Evolutionary conservation across 2,797 vertebrate species (phyloP), one percentile per base, ranked within the genome.

Genomic region (Alexandromys oeconomus): DNA sequence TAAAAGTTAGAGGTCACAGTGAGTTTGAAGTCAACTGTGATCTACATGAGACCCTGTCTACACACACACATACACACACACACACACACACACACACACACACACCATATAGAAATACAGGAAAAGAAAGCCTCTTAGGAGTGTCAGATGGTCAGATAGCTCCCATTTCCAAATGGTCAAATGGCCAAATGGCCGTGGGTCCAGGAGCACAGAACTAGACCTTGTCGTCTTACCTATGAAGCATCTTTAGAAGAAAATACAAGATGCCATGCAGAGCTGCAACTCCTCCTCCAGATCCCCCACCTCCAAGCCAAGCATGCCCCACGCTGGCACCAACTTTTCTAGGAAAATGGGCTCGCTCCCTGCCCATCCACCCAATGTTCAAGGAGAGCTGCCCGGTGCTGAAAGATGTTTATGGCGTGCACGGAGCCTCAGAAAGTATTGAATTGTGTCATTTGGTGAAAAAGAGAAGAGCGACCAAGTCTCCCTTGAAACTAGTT

Each of bases 401-500:
- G 78, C 57, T 86, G 96, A 11, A 0, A 95, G 92, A 96, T 71
- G 74, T 93, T 96, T 95, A 92, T 96, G 94, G 81, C 91, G 89
- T 40, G 37, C 37, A 96, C 77, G 77, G 95, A 97, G 95, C 61
- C 95, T 93, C 93, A 95, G 93, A 98, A 98, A 76, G 10, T 84
- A 97, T 98, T 95, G 76, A 95, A 98, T 93, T 93, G 94, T 94
- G 97, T 96, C 97, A 91, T 92, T 97, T 94, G 92, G 97, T 97
- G 96, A 97, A 8, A 85, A 98, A 71, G 54, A 93, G 81, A 63
- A 96, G 87, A 97, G 93, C 97, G 97, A 97, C 97, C 89, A 97
- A 97, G 93, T 98, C 98, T 98, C 97, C 96, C 91, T 97, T 98
- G 97, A 98, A 99, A 98, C 98, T 97, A 98, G 98, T 98, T 98